These are phyloP conservation scores for Tamandua tetradactyla DNA, from an alignment of 2,797 vertebrate genomes.

Conservation along the genomic window DNA sequence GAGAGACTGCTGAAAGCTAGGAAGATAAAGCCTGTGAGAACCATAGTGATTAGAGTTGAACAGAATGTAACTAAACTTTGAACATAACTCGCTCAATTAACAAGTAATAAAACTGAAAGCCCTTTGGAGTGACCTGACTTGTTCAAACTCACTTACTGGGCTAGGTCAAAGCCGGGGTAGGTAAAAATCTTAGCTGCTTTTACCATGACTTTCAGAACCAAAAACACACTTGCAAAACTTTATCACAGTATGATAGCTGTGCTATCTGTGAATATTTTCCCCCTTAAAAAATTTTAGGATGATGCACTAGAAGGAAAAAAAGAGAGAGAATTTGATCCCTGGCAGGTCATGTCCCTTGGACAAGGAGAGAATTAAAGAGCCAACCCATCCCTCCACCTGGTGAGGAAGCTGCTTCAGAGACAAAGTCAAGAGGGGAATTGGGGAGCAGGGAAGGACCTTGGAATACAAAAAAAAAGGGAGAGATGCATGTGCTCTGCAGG, in stretches of 20 bases:
- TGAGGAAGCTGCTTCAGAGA: neutral
- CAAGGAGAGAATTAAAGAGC: neutral
- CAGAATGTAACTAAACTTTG: neutral
- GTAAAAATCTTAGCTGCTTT: neutral
- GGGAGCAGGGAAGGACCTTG: neutral
- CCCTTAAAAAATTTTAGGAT: neutral
- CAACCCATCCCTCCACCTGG: neutral
- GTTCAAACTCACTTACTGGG: neutral
- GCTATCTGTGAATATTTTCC: neutral
- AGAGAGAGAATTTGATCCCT: neutral
- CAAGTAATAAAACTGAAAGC: neutral
- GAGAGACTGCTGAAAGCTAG: neutral
- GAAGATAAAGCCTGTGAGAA: neutral
- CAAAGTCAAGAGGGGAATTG: neutral
- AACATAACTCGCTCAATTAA: neutral
- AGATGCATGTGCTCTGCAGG: neutral
- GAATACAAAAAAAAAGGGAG: neutral
- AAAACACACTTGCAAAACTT: neutral
- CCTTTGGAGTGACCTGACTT: neutral
- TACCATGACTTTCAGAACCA: neutral
- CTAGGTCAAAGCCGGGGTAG: neutral
- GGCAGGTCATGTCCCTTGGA: neutral
- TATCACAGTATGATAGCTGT: neutral
- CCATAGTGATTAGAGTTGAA: neutral
- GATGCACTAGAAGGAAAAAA: neutral